Evolutionary conservation across 1,140 invertebrate species (phyloP), one percentile per base, ranked within the genome.

Genomic region (Aphidius gifuensis): DNA sequence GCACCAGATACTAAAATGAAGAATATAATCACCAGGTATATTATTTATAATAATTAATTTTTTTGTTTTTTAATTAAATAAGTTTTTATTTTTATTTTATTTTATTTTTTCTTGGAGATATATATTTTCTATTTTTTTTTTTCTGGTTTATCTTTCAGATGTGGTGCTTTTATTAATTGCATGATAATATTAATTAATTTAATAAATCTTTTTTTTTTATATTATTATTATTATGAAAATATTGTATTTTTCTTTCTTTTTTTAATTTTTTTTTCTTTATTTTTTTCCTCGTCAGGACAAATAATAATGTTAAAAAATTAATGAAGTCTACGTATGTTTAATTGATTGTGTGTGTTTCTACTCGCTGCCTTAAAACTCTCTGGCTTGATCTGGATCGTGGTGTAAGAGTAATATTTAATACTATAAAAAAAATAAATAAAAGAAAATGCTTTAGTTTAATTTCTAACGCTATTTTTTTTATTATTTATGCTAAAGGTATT

Each of bases 11-110:
- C 85, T 66, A 90, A 90, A 76, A 91, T 91, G 88, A 89, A 90
- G 81, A 88, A 86, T 74, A 90, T 91, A 69, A 91, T 91, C 72
- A 85, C 87, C 68, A 89, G 88, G 89, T 90, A 83, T 58, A 54
- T 58, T n/a, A 47, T 38, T 74, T 72, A 49, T 68, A 68, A 69
- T 57, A 68, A 69, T 66, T 45, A n/a, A 40, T 53, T 59, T 53
- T 54, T 53, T 42, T 16, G 16, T 16, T 9, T 39, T 56, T 64
- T 61, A 48, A 60, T 40, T 38, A 58, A 51, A 61, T 62, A 4
- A 16, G 53, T 38, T 21, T 23, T 23, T 23, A 6, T 9, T n/a
- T 50, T 7, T 3, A 50, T 50, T 50, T 8, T 8, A n/a, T 23
- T 32, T 23, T 8, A 2, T 32, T 7, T 50, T n/a, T 6, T 46